Percentiles rank a stretch among this genome's conserved stretches.
Conservation (phyloP, 2,797 vertebrate species). For the Myiothlypis coronata region DNA sequence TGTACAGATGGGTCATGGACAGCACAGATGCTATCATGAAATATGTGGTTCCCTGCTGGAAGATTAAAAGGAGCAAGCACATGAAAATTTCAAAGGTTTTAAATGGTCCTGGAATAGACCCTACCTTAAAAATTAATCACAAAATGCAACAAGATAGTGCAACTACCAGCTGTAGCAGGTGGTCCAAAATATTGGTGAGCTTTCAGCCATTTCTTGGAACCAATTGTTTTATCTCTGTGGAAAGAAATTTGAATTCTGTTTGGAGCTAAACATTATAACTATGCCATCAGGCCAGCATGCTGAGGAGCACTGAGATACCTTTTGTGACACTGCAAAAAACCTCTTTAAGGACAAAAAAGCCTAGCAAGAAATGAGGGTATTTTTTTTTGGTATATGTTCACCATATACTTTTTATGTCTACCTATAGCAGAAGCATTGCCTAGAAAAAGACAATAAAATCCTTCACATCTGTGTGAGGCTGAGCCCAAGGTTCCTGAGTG, state of each 20-base stretch:
- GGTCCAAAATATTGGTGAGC: neutral
- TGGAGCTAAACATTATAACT: neutral
- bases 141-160: neutral
- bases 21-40: slow-evolving; percentile 18
- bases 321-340: neutral
- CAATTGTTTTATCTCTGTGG: neutral
- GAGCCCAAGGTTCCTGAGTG: neutral
- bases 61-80: neutral
- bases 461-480: neutral
- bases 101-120: neutral
- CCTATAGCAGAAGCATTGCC: neutral
- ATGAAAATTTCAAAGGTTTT: neutral
- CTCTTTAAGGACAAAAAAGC: neutral
- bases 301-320: neutral
- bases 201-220: neutral
- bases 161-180: neutral
- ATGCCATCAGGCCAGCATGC: neutral
- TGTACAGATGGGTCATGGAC: slow-evolving; percentile 4
- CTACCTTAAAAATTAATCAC: neutral
- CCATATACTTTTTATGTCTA: no score
- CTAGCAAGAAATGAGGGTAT: fast-evolving
- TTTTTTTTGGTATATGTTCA: neutral
- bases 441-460: neutral
- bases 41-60: neutral
- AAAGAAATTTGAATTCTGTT: neutral